phyloP scores from a whole-genome alignment of 2,888 invertebrate genomes.

The Drosophila rellima region DNA sequence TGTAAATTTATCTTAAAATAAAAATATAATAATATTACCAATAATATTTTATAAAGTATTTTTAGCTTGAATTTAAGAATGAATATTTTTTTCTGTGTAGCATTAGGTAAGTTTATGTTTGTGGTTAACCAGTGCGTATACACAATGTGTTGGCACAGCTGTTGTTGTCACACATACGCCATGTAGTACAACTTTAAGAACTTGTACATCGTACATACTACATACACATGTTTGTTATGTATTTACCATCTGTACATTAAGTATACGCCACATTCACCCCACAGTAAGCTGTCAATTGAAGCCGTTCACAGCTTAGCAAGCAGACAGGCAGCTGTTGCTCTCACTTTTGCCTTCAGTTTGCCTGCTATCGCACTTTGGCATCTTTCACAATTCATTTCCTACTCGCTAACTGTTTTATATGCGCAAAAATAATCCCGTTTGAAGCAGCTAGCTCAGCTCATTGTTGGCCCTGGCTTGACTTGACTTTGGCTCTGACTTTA shows the following conservation, averaged over 20 bases:
- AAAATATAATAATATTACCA: too few species aligned
- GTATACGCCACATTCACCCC: constrained; percentile 31
- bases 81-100: neutral
- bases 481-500: constrained; percentile 28
- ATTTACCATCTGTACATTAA: constrained; percentile 17
- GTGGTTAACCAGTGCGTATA: constrained; percentile 55
- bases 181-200: constrained; percentile 18
- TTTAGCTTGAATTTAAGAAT: too few species aligned
- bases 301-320: constrained; percentile 41
- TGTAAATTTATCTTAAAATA: too few species aligned
- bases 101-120: constrained; percentile 41
- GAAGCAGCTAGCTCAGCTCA: constrained; percentile 39
- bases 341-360: neutral
- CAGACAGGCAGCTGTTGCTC: constrained; percentile 37
- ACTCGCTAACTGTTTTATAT: constrained; percentile 61
- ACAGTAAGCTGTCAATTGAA: constrained; percentile 35
- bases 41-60: too few species aligned
- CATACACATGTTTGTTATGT: constrained; percentile 8
- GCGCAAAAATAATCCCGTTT: constrained; percentile 54
- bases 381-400: constrained; percentile 58
- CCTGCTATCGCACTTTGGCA: constrained; percentile 29
- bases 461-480: constrained; percentile 34
- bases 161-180: constrained; percentile 19
- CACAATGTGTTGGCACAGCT: constrained; percentile 31
- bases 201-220: constrained; percentile 9